Percentiles rank a stretch among this genome's conserved stretches.
These are phyloP conservation scores for Podarcis raffonei DNA, from an alignment of 2,113 vertebrate genomes.

Conservation along the genomic window DNA sequence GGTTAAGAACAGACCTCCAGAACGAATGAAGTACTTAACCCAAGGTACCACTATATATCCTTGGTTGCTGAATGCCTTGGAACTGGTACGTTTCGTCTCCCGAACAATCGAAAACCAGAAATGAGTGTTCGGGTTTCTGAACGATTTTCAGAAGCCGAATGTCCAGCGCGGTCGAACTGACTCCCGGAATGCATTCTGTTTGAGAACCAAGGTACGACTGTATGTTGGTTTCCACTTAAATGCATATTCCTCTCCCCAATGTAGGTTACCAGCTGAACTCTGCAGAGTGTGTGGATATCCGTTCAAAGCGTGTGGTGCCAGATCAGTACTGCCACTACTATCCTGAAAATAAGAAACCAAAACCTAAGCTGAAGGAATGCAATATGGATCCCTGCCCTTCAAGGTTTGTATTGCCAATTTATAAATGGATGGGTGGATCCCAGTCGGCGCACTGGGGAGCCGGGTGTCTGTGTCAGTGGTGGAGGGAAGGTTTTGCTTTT, in stretches of 20 bases:
- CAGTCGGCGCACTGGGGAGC: too few species aligned
- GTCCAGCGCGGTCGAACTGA: too few species aligned
- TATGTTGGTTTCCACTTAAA: not conserved
- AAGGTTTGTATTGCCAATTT: constrained; percentile 73
- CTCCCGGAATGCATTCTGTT: too few species aligned
- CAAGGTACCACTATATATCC: too few species aligned
- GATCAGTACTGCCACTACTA: constrained; percentile 90
- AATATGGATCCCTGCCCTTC: constrained; percentile 93
- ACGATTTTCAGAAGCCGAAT: too few species aligned
- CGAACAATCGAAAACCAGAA: too few species aligned
- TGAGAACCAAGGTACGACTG: too few species aligned
- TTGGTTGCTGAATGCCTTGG: too few species aligned
- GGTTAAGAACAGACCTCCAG: too few species aligned
- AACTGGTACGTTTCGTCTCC: too few species aligned
- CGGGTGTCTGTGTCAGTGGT: not conserved
- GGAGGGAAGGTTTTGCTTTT: not conserved
- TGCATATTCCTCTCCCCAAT: not conserved
- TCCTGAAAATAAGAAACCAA: constrained; percentile 92
- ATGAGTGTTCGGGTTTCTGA: too few species aligned
- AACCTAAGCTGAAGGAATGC: constrained; percentile 92
- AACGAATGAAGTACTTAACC: too few species aligned
- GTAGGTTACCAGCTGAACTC: constrained; percentile 95
- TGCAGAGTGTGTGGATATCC: constrained; percentile 89
- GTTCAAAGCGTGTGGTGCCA: constrained; percentile 83
- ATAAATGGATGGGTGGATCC: not conserved